phyloP scores from a whole-genome alignment of 2,113 vertebrate species.

The Dasyprocta punctata region DNA sequence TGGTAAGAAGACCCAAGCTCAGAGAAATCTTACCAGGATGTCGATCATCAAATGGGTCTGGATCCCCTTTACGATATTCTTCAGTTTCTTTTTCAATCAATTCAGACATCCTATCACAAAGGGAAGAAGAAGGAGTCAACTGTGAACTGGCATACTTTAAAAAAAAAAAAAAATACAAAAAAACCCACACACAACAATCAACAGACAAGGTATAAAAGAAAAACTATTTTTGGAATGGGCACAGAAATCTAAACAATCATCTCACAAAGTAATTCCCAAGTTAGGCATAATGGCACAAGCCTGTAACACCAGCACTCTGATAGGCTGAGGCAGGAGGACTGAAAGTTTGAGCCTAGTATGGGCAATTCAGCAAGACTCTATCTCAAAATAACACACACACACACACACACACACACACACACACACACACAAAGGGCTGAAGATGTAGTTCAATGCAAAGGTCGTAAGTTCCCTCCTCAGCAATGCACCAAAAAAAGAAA shows the following conservation, averaged over 20 bases:
- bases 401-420: neutral
- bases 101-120: slow-evolving; percentile 93
- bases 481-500: neutral
- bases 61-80: slow-evolving; percentile 98
- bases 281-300: neutral
- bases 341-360: neutral
- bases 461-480: neutral
- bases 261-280: neutral
- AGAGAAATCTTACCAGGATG: slow-evolving; percentile 92
- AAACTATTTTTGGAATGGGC: slow-evolving; percentile 28
- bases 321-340: neutral
- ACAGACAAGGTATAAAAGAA: neutral
- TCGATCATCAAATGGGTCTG: slow-evolving; percentile 98
- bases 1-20: neutral
- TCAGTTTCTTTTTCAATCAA: slow-evolving; percentile 98
- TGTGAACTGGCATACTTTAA: slow-evolving; percentile 1
- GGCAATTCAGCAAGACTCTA: neutral
- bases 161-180: neutral
- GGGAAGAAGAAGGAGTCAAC: slow-evolving; percentile 46
- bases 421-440: neutral
- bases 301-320: neutral
- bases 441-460: neutral
- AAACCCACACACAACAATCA: neutral
- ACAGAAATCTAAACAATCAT: slow-evolving; percentile 15
- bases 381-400: neutral